Percentiles rank a stretch among this genome's conserved stretches.
phyloP scores from a whole-genome alignment of 2,888 invertebrate species.

The Dyspetes luteomarginatus region DNA sequence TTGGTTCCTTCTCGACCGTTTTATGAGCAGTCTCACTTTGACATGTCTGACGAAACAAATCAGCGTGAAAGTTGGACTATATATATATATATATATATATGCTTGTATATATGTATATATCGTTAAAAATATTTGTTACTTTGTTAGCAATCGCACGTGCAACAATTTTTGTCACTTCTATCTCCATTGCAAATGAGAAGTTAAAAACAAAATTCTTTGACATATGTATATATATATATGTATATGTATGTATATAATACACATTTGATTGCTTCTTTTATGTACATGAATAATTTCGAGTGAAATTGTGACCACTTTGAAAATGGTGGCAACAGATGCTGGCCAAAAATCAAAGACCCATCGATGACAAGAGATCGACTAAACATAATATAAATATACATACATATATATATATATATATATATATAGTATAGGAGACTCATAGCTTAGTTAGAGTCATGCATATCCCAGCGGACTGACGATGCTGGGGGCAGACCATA shows the following conservation, averaged over 20 bases:
- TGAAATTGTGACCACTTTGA: no score
- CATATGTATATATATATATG: no score
- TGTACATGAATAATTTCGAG: background rate
- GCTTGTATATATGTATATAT: no score
- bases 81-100: no score
- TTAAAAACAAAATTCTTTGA: no score
- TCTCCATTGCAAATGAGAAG: no score
- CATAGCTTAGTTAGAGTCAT: conserved; percentile 16
- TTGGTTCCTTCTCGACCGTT: conserved; percentile 28
- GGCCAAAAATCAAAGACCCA: conserved; percentile 49
- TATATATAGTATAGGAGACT: background rate
- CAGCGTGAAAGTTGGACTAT: no score
- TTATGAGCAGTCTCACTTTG: conserved; percentile 39
- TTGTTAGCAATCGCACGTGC: background rate
- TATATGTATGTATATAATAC: no score
- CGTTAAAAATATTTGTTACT: background rate
- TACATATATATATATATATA: background rate
- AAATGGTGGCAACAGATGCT: background rate
- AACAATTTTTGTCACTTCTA: no score
- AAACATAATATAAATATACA: conserved; percentile 17
- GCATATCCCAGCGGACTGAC: conserved; percentile 29
- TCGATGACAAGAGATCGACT: conserved; percentile 25
- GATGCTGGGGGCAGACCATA: conserved; percentile 56
- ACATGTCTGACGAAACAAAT: conserved; percentile 8
- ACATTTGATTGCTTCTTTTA: background rate